These are phyloP conservation scores for Conus ventricosus DNA, from an alignment of 1,140 invertebrate species.

Conservation along the genomic window DNA sequence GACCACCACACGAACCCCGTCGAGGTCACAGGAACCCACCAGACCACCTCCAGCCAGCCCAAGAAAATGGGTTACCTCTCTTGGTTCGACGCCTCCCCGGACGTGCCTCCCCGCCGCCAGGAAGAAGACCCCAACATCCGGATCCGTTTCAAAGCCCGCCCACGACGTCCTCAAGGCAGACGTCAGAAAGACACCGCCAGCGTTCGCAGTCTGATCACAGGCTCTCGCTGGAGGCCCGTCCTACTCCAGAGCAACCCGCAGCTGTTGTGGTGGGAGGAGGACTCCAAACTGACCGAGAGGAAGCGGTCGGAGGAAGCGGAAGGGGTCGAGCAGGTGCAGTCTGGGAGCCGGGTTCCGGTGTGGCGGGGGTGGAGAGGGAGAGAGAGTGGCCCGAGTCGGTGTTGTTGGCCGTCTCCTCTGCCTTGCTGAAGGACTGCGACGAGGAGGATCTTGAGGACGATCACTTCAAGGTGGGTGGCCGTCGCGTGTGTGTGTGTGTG, in stretches of 20 bases:
- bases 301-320: constrained; percentile 1
- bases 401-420: neutral
- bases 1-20: too few relatives aligned
- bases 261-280: too few relatives aligned
- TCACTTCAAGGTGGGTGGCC: constrained; percentile 20
- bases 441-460: neutral
- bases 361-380: neutral
- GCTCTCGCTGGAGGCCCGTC: too few relatives aligned
- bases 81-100: neutral
- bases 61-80: neutral
- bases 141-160: neutral
- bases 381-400: neutral
- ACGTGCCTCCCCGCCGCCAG: neutral
- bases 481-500: neutral
- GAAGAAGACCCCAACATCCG: constrained; percentile 7
- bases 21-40: too few relatives aligned
- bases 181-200: neutral
- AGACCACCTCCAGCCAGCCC: too few relatives aligned
- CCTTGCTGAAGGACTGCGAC: neutral
- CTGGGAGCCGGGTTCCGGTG: neutral
- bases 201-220: too few relatives aligned
- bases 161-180: neutral
- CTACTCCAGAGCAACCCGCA: too few relatives aligned
- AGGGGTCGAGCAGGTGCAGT: neutral
- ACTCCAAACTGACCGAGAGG: neutral